Conservation (phyloP, 1,140 invertebrate species). For the Drosophila nannoptera region DNA sequence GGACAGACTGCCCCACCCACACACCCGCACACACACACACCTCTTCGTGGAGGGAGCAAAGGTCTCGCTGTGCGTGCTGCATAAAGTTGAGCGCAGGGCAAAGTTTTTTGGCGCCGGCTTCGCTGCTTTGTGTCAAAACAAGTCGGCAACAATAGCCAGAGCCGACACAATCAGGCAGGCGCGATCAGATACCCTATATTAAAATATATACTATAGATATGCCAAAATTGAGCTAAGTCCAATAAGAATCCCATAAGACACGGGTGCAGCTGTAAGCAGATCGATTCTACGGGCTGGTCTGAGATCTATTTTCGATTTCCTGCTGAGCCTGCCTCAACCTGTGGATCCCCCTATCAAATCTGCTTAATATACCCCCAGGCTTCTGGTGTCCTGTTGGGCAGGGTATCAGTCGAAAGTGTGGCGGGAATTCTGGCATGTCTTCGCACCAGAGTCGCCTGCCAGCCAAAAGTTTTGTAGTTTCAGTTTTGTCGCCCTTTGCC, state of each 20-base stretch:
- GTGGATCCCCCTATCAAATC: no score
- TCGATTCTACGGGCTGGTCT: no score
- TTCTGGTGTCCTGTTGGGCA: not conserved
- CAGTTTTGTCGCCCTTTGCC: slow-evolving; percentile 26
- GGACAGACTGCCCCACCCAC: slow-evolving; percentile 27
- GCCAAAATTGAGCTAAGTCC: no score
- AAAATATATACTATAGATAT: no score
- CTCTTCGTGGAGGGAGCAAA: slow-evolving; percentile 4
- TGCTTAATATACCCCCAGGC: no score
- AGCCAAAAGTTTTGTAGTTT: slow-evolving; percentile 38
- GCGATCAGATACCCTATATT: not conserved
- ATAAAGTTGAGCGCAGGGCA: slow-evolving; percentile 57
- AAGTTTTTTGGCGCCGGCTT: slow-evolving; percentile 51
- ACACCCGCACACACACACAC: slow-evolving; percentile 10
- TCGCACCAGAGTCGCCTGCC: slow-evolving; percentile 48
- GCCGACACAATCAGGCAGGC: no score
- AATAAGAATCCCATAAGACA: no score
- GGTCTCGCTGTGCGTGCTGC: slow-evolving; percentile 14
- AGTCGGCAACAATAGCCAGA: slow-evolving; percentile 29
- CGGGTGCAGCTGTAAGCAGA: no score
- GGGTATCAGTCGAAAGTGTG: not conserved
- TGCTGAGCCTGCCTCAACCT: no score
- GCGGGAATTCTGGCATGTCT: slow-evolving; percentile 44
- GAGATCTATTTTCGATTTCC: no score
- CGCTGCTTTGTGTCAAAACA: slow-evolving; percentile 55